Percentiles rank a stretch among this genome's conserved stretches.
phyloP scores from a whole-genome alignment of 2,888 invertebrate species.

The Nomada ferruginata region DNA sequence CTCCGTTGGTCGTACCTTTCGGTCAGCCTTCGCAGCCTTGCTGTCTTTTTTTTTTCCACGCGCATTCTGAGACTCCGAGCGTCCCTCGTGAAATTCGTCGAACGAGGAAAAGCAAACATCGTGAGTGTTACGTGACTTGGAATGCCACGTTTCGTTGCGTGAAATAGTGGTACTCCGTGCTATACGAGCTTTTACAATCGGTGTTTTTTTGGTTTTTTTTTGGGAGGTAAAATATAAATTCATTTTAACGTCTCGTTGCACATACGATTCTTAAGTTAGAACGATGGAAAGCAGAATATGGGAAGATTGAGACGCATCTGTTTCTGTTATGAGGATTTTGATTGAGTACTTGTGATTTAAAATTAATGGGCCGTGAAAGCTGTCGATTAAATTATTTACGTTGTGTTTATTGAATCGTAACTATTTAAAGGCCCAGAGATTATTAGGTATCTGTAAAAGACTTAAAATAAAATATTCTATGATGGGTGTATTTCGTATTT shows the following conservation, averaged over 20 bases:
- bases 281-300: no score
- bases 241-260: no score
- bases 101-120: constrained; percentile 53
- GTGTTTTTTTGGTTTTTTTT: no score
- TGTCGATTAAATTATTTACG: not conserved
- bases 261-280: no score
- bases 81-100: constrained; percentile 39
- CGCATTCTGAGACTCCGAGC: not conserved
- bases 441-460: not conserved
- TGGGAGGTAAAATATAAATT: no score
- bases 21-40: constrained; percentile 23
- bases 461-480: not conserved
- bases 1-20: constrained; percentile 53
- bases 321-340: no score
- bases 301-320: no score
- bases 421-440: not conserved
- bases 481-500: not conserved
- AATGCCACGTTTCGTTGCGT: constrained; percentile 6
- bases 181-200: not conserved
- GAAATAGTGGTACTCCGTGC: not conserved
- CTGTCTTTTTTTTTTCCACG: constrained; percentile 5
- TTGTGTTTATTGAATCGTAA: not conserved
- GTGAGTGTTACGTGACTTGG: not conserved
- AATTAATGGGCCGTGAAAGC: not conserved
- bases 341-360: not conserved